Conservation (phyloP, 2,888 invertebrate species). For the Seira sanloemensis region DNA sequence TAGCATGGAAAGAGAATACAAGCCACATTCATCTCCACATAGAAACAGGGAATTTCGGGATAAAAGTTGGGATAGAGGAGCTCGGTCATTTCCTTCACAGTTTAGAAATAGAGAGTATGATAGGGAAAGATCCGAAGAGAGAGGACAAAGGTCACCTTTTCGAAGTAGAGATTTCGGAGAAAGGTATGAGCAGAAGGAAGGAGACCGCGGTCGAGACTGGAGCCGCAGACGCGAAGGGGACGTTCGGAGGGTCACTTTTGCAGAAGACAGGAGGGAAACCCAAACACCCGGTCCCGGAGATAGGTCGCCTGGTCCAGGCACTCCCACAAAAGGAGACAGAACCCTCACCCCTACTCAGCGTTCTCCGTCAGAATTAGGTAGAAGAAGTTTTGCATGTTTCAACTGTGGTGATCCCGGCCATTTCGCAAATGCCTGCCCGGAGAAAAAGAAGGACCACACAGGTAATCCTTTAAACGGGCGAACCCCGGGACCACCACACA, state of each 20-base stretch:
- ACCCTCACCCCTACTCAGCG: not conserved
- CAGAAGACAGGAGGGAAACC: too few species aligned
- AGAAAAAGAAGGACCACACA: not conserved
- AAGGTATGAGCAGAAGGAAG: too few species aligned
- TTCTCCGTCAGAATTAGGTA: too few species aligned
- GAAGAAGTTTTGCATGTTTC: slow-evolving; percentile 12
- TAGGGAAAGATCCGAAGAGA: not conserved
- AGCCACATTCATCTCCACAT: too few species aligned
- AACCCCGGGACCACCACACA: not conserved
- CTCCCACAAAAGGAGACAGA: not conserved
- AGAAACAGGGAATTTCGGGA: too few species aligned
- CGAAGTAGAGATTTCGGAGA: too few species aligned
- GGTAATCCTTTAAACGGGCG: not conserved
- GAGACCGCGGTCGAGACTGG: too few species aligned
- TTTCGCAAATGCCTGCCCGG: not conserved
- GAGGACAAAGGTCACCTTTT: not conserved
- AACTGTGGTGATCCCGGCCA: slow-evolving; percentile 1
- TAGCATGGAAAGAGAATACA: too few species aligned
- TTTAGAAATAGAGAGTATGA: not conserved
- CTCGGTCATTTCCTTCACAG: not conserved
- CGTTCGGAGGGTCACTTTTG: too few species aligned
- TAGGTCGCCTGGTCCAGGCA: not conserved
- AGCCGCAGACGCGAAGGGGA: too few species aligned
- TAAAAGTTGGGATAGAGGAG: too few species aligned
- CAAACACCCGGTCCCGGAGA: too few species aligned